A percentile compares a stretch with the other conserved stretches of the same genome.
phyloP scores from a whole-genome alignment of 2,113 vertebrate genomes.

The Gnathonemus echidnorhynchus region DNA sequence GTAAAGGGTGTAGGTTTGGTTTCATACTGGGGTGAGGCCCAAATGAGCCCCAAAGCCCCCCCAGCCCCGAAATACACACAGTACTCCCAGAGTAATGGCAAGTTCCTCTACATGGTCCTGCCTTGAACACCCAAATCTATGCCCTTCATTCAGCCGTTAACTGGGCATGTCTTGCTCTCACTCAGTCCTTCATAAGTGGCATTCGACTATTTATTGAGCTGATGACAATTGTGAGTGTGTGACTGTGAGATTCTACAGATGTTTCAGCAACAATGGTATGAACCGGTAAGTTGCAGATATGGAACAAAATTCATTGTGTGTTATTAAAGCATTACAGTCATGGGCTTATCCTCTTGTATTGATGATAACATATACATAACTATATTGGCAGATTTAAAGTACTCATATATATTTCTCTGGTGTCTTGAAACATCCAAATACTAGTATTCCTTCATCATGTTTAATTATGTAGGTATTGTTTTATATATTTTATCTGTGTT shows the following conservation, averaged over 20 bases:
- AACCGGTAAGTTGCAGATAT: background rate
- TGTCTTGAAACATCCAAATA: background rate
- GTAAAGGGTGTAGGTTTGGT: background rate
- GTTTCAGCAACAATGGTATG: background rate
- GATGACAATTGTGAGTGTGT: background rate
- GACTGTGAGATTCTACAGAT: background rate
- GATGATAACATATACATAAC: background rate
- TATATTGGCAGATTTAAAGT: background rate
- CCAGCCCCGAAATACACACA: background rate
- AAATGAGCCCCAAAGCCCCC: background rate
- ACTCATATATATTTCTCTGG: background rate
- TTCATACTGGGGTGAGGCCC: background rate
- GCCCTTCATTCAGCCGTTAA: background rate
- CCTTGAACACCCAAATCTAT: background rate
- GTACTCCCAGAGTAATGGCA: background rate
- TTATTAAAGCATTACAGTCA: background rate
- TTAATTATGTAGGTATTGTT: background rate
- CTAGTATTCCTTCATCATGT: background rate
- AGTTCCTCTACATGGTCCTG: background rate
- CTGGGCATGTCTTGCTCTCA: background rate
- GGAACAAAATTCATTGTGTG: background rate
- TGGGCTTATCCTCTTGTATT: background rate
- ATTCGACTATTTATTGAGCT: background rate
- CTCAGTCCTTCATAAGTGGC: background rate
- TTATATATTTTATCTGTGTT: background rate